Evolutionary conservation across 2,113 vertebrate genomes (phyloP), one percentile per base, ranked within the genome.

Genomic region (Circaetus gallicus): DNA sequence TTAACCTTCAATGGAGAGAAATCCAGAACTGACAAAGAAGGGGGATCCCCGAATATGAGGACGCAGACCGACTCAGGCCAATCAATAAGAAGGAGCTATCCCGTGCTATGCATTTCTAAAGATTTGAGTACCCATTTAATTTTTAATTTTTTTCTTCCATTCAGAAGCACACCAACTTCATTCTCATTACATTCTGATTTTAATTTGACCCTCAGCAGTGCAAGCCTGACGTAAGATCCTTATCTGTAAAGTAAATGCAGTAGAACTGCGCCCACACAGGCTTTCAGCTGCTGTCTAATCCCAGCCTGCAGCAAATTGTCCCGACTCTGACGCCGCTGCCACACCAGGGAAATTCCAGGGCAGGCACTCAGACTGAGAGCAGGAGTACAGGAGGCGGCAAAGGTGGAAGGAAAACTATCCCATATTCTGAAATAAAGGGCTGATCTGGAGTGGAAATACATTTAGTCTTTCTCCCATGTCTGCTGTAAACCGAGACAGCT

Each of bases 171-270:
- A 62, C 2, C 13, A 36, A 22, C 16, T 89, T 90, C n/a, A 36
- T 79, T 91, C 28, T 47, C 0, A 0, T 69, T 84, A 52, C 36
- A 26, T 15, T 62, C 15, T 0, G 0, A 34, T 84, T 92, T 89
- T 36, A 86, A 67, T 86, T 86, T 63, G 40, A 71, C 36, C 20
- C 32, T 86, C 55, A 53, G 34, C 67, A 86, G 1, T 50, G 26
- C 19, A 84, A 67, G 19, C 10, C n/a, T 89, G 38, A 26, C 1
- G 2, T 42, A 78, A 89, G 81, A 91, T 86, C 47, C 43, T 91
- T 92, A 78, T 84, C 83, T 42, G 50, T 49, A 87, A 93, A 86
- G 38, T 62, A 83, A 94, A 86, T 65, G 42, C 45, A 67, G 71
- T 43, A 91, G 70, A 91, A 49, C 87, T 62, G 6, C 3, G 1